phyloP scores from a whole-genome alignment of 2,113 vertebrate genomes.

The Tylochromis polylepis region DNA sequence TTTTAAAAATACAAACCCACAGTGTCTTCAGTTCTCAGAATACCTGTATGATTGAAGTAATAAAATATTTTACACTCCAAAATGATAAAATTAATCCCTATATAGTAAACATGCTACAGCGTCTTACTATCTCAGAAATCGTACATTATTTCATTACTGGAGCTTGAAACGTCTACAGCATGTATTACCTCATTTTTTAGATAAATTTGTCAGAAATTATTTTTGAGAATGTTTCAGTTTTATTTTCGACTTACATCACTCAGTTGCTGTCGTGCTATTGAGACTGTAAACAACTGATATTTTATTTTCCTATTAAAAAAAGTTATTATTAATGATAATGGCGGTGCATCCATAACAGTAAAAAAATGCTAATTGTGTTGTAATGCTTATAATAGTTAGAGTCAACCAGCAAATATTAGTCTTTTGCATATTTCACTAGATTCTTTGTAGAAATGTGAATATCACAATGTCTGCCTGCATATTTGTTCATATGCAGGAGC shows the following conservation, averaged over 20 bases:
- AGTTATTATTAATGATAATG: neutral
- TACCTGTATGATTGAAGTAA: neutral
- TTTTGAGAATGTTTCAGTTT: neutral
- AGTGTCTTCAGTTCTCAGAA: neutral
- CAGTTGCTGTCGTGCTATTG: neutral
- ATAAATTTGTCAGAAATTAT: neutral
- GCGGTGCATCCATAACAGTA: neutral
- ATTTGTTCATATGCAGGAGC: neutral
- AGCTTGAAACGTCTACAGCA: neutral
- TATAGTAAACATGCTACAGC: neutral
- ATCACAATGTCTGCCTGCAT: neutral
- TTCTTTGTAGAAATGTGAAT: neutral
- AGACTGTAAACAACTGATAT: neutral
- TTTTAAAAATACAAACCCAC: neutral
- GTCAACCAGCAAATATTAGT: neutral
- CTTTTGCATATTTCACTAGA: neutral
- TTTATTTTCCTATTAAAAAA: neutral
- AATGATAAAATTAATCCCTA: neutral
- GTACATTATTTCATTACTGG: neutral
- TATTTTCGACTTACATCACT: neutral
- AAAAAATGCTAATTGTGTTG: neutral
- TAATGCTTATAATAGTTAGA: neutral
- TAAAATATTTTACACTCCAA: neutral
- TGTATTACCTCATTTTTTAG: neutral
- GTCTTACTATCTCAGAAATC: neutral